Evolutionary conservation across 2,797 vertebrate species (phyloP).

Genomic region (Rhabdomys pumilio): DNA sequence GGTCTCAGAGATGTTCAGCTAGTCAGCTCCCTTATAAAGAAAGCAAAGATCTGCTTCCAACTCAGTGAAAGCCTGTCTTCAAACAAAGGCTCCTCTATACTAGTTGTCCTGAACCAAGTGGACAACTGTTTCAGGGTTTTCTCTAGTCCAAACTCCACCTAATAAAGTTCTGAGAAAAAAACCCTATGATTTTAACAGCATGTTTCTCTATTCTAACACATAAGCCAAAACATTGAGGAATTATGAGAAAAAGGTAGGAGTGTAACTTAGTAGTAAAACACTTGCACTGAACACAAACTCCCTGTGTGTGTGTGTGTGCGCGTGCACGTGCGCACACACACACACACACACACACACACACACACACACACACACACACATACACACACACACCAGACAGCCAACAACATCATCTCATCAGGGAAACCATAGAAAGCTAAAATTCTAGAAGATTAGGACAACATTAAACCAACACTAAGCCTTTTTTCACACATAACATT

Average conservation of each 20-base stretch:
- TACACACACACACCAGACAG: neutral
- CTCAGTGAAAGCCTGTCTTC: conserved; percentile 12
- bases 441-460: neutral
- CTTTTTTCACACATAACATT: conserved; percentile 8
- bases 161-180: conserved; percentile 93
- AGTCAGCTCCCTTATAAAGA: conserved; percentile 49
- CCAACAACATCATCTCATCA: neutral
- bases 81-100: conserved; percentile 50
- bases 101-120: conserved; percentile 76
- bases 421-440: neutral
- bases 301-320: no score
- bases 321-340: no score
- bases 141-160: conserved; percentile 92
- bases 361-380: neutral
- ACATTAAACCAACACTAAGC: neutral
- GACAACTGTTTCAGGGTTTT: conserved; percentile 87
- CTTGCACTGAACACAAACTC: neutral
- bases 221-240: conserved; percentile 25
- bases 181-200: conserved; percentile 13
- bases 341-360: no score
- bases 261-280: neutral
- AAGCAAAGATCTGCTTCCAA: conserved; percentile 50
- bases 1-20: conserved; percentile 81
- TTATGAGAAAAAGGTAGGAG: neutral
- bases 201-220: neutral